Evolutionary conservation across 2,797 vertebrate genomes (phyloP).

Genomic region (Parauchenoglanis punctatus): DNA sequence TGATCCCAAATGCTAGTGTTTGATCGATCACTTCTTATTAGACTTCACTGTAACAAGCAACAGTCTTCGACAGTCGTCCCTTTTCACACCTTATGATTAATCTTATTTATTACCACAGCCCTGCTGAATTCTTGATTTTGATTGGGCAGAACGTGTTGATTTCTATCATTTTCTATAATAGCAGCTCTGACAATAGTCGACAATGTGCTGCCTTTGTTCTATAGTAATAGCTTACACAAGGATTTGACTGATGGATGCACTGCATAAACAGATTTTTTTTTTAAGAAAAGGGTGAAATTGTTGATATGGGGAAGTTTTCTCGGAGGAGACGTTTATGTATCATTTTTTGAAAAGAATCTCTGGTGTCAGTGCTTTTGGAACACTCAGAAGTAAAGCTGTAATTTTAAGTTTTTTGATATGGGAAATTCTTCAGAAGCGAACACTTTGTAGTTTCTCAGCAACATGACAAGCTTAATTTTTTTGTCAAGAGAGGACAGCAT

Average conservation of each 20-base stretch:
- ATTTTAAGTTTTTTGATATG: not conserved
- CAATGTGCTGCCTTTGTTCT: not conserved
- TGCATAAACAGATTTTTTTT: not conserved
- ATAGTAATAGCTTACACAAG: not conserved
- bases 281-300: not conserved
- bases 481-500: not conserved
- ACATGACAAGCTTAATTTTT: not conserved
- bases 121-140: not conserved
- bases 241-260: not conserved
- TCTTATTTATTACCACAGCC: not conserved
- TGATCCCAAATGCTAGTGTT: slow-evolving; percentile 30
- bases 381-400: not conserved
- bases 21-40: not conserved
- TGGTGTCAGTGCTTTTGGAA: not conserved
- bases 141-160: not conserved
- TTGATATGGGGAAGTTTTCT: not conserved
- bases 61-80: not conserved
- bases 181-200: not conserved
- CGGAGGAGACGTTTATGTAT: not conserved
- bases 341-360: not conserved
- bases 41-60: not conserved
- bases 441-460: not conserved
- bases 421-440: not conserved
- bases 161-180: not conserved
- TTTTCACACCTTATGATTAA: not conserved